These are phyloP conservation scores for Capitulum mitella DNA, from an alignment of 2,888 invertebrate species.

Conservation along the genomic window DNA sequence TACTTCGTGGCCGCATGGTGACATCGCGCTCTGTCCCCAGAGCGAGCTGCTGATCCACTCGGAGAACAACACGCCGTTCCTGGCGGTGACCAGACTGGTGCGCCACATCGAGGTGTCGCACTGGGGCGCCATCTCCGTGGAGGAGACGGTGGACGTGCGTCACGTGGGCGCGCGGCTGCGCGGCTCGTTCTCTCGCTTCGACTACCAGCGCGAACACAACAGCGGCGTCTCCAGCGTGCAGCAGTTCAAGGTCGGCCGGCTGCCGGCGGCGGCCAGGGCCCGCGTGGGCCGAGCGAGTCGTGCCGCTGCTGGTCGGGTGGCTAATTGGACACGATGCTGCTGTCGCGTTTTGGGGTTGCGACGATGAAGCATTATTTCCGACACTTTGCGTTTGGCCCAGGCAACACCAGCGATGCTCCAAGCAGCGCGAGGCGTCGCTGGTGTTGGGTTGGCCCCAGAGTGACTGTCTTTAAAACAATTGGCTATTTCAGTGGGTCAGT, in stretches of 20 bases:
- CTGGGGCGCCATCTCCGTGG: conserved; percentile 98
- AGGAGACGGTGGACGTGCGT: conserved; percentile 82
- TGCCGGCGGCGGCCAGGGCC: background rate
- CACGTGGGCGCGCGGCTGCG: conserved; percentile 91
- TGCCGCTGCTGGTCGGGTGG: too few relatives aligned
- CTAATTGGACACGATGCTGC: too few relatives aligned
- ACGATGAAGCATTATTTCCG: too few relatives aligned
- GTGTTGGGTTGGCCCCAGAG: too few relatives aligned
- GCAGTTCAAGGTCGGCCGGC: background rate
- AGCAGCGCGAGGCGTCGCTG: too few relatives aligned
- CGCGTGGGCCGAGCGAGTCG: too few relatives aligned
- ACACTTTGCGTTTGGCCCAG: too few relatives aligned
- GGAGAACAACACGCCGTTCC: conserved; percentile 92
- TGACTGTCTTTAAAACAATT: too few relatives aligned
- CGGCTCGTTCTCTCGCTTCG: conserved; percentile 92
- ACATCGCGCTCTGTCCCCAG: conserved; percentile 38
- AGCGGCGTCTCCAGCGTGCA: conserved; percentile 75
- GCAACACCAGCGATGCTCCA: too few relatives aligned
- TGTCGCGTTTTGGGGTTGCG: too few relatives aligned
- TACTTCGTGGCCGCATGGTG: too few relatives aligned
- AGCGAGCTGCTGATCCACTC: conserved; percentile 75
- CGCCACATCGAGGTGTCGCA: conserved; percentile 92
- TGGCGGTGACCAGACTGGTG: conserved; percentile 81
- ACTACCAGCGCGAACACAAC: conserved; percentile 88
- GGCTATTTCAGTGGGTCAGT: too few relatives aligned